Conservation (phyloP, 2,113 vertebrate genomes). For the Sinocyclocheilus rhinocerous region DNA sequence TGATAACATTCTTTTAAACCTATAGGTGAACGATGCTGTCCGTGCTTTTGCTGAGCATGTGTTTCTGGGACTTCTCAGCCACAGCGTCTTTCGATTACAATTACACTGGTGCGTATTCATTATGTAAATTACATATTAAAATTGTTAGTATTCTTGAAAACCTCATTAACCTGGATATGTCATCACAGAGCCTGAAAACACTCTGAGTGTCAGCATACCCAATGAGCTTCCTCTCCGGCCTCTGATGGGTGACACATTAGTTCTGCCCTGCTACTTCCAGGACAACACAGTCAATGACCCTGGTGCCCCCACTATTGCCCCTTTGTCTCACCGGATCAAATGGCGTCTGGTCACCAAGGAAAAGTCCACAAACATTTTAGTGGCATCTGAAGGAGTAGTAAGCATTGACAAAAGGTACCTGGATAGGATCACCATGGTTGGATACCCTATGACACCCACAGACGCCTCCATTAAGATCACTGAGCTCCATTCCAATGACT, state of each 20-base stretch:
- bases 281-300: constrained; percentile 84
- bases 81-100: constrained; percentile 70
- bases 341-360: constrained; percentile 88
- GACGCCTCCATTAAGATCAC: constrained; percentile 85
- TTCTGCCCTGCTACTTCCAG: constrained; percentile 90
- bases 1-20: constrained; percentile 50
- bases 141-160: constrained; percentile 57
- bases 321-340: constrained; percentile 89
- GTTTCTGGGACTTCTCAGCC: constrained; percentile 77
- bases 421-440: constrained; percentile 82
- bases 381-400: constrained; percentile 83
- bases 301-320: constrained; percentile 76
- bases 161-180: background rate
- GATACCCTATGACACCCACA: constrained; percentile 81
- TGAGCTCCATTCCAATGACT: constrained; percentile 83
- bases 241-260: constrained; percentile 81
- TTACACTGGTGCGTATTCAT: constrained; percentile 69
- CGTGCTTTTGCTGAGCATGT: constrained; percentile 81
- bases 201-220: constrained; percentile 87
- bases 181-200: constrained; percentile 68
- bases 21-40: constrained; percentile 88
- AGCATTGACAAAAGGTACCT: constrained; percentile 75
- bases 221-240: constrained; percentile 75
- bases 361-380: constrained; percentile 80
- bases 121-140: background rate